A percentile compares a stretch with the other conserved stretches of the same genome.
Evolutionary conservation across 2,797 vertebrate species (phyloP).

Genomic region (Sebastes oblongus): DNA sequence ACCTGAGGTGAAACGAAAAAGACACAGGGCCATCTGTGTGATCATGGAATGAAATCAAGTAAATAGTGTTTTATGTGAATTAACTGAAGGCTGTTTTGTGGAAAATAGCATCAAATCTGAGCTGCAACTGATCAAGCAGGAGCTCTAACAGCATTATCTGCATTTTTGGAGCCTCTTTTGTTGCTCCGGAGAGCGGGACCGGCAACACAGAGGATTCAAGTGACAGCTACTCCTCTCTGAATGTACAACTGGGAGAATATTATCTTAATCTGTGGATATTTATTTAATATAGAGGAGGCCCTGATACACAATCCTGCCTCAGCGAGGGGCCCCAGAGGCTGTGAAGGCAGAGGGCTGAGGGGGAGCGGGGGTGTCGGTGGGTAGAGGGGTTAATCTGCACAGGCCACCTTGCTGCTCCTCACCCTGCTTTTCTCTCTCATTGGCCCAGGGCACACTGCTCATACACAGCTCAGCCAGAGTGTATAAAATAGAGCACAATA

Average conservation of each 20-base stretch:
- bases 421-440: slow-evolving; percentile 80
- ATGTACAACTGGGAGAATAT: slow-evolving; percentile 77
- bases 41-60: slow-evolving; percentile 33
- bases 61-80: slow-evolving; percentile 28
- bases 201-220: slow-evolving; percentile 62
- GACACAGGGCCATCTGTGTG: slow-evolving; percentile 38
- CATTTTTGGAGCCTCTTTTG: slow-evolving; percentile 52
- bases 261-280: slow-evolving; percentile 84
- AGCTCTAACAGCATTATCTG: slow-evolving; percentile 45
- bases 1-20: slow-evolving; percentile 73
- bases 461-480: slow-evolving; percentile 76
- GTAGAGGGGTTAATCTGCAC: slow-evolving; percentile 85
- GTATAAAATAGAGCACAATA: slow-evolving; percentile 81
- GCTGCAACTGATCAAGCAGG: slow-evolving; percentile 32
- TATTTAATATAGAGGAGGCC: slow-evolving; percentile 76
- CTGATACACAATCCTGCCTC: slow-evolving; percentile 81
- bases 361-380: slow-evolving; percentile 60
- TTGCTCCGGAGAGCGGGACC: slow-evolving; percentile 38
- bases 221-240: slow-evolving; percentile 74
- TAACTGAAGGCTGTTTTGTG: slow-evolving; percentile 12
- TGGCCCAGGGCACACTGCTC: slow-evolving; percentile 80
- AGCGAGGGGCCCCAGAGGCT: slow-evolving; percentile 76
- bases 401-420: slow-evolving; percentile 86
- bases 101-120: slow-evolving; percentile 34
- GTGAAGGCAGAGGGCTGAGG: slow-evolving; percentile 68